These are phyloP conservation scores for Neoaliturus tenellus DNA, from an alignment of 2,888 invertebrate species.

Conservation along the genomic window DNA sequence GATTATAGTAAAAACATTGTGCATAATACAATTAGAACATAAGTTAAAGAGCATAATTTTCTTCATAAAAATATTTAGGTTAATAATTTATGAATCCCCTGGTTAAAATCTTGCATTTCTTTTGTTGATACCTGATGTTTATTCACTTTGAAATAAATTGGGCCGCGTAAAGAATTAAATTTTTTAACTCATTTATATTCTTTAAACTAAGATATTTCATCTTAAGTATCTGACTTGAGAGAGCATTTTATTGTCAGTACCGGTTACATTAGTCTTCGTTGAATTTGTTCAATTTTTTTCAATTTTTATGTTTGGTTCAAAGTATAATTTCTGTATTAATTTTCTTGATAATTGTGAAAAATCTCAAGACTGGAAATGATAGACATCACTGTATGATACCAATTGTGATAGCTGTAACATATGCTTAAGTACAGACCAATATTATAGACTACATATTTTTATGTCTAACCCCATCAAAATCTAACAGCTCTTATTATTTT, in stretches of 20 bases:
- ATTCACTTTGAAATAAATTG: too few species aligned
- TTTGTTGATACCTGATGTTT: too few species aligned
- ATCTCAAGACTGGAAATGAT: conserved; percentile 19
- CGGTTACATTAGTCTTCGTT: too few species aligned
- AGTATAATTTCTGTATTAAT: neutral
- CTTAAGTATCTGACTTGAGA: too few species aligned
- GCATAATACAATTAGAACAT: conserved; percentile 5
- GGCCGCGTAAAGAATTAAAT: too few species aligned
- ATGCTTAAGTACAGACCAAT: conserved; percentile 43
- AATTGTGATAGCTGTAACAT: conserved; percentile 44
- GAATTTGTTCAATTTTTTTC: too few species aligned
- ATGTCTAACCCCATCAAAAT: neutral
- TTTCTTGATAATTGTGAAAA: neutral
- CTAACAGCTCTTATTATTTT: neutral
- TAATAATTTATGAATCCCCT: too few species aligned
- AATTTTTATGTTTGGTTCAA: too few species aligned
- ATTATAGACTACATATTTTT: conserved; percentile 32
- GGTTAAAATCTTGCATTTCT: too few species aligned
- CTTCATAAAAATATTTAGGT: neutral
- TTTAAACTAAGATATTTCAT: too few species aligned
- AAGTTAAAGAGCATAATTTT: neutral
- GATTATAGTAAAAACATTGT: neutral
- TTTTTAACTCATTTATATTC: too few species aligned
- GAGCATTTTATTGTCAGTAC: too few species aligned
- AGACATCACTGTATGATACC: conserved; percentile 39